Percentiles rank a stretch among this genome's conserved stretches.
phyloP scores from a whole-genome alignment of 2,113 vertebrate species.

The Petaurus breviceps region DNA sequence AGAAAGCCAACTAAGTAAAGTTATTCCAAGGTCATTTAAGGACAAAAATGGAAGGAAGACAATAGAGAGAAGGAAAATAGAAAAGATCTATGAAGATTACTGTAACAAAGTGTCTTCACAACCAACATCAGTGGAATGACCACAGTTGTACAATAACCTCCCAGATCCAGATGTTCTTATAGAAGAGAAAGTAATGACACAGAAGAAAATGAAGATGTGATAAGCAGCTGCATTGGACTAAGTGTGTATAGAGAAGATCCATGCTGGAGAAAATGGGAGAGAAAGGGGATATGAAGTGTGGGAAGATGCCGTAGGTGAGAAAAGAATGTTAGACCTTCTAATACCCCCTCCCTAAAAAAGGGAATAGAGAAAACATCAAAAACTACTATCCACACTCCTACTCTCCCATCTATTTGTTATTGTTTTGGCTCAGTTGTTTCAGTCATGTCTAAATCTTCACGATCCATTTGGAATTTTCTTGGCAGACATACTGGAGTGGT shows the following conservation, averaged over 20 bases:
- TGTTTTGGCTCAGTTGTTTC: background rate
- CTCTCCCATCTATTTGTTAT: background rate
- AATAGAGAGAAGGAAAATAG: background rate
- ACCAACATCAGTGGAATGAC: background rate
- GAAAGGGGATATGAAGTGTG: background rate
- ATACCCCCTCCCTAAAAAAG: background rate
- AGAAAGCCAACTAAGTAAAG: background rate
- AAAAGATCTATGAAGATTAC: background rate
- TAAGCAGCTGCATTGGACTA: background rate
- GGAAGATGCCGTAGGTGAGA: background rate
- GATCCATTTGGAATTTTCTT: background rate
- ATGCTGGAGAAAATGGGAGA: background rate
- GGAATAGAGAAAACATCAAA: background rate
- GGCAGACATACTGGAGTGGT: background rate
- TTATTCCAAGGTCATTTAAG: background rate
- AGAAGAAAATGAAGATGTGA: background rate
- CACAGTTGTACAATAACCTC: background rate
- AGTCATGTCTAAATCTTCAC: background rate
- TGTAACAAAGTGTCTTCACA: background rate
- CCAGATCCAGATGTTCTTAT: background rate
- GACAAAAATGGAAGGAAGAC: background rate
- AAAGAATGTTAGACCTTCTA: background rate
- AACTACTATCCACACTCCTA: background rate
- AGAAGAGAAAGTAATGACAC: background rate
- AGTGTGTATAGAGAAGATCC: background rate